Conservation (phyloP, 2,888 invertebrate genomes). For the Nebria brevicollis region DNA sequence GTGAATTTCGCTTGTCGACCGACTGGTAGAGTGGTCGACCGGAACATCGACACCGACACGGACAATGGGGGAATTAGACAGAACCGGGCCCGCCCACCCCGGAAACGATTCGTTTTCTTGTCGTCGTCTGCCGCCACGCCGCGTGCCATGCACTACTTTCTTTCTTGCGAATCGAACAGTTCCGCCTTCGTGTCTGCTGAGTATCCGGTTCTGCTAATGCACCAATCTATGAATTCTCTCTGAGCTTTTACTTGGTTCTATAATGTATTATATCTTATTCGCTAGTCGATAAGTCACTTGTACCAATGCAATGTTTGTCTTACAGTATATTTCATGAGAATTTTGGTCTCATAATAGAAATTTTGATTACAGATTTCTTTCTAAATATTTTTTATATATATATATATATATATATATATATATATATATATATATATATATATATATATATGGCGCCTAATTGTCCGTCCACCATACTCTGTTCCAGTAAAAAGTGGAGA, state of each 20-base stretch:
- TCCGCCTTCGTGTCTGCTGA: slow-evolving; percentile 20
- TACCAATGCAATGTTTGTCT: not conserved
- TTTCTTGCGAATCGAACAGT: slow-evolving; percentile 5
- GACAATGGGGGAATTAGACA: slow-evolving; percentile 42
- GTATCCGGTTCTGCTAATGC: slow-evolving; percentile 10
- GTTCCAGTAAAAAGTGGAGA: not conserved
- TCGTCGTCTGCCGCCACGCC: not conserved
- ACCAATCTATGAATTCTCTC: not conserved
- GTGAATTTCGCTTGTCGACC: not conserved
- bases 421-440: no score
- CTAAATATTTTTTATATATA: no score
- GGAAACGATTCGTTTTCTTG: slow-evolving; percentile 33
- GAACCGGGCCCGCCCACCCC: slow-evolving; percentile 19
- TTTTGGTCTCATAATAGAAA: no score
- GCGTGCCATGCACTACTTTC: not conserved
- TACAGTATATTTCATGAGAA: no score
- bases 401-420: no score
- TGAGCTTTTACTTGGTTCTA: not conserved
- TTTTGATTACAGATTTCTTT: no score
- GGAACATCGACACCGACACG: slow-evolving; percentile 44
- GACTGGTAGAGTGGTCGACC: slow-evolving; percentile 18
- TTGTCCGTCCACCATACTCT: not conserved
- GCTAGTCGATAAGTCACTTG: not conserved
- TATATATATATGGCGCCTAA: not conserved
- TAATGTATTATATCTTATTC: not conserved